A percentile compares a stretch with the other conserved stretches of the same genome.
phyloP scores from a whole-genome alignment of 1,140 invertebrate species.

The Leptestheria dahalacensis region DNA sequence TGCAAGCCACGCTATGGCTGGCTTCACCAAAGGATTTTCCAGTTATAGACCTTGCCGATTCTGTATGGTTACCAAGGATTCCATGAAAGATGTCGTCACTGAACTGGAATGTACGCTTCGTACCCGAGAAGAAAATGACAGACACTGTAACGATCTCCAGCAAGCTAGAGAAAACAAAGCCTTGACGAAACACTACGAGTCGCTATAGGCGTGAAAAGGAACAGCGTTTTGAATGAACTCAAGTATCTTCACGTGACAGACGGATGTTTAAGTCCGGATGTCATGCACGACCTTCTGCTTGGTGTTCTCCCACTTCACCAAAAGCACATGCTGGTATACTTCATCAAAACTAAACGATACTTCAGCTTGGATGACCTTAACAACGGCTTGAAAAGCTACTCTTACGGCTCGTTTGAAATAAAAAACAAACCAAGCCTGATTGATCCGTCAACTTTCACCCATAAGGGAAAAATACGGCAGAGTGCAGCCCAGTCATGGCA shows the following conservation, averaged over 20 bases:
- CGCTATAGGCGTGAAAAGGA: constrained; percentile 6
- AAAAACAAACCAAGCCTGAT: constrained; percentile 14
- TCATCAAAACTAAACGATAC: constrained; percentile 2
- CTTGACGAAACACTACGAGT: background rate
- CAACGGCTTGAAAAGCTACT: background rate
- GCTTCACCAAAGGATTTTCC: background rate
- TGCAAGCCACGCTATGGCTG: background rate
- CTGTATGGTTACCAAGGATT: background rate
- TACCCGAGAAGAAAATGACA: background rate
- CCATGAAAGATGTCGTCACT: background rate
- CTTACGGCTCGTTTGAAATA: constrained; percentile 9
- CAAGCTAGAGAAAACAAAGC: background rate
- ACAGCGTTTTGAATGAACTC: constrained; percentile 14
- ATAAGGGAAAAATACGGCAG: constrained; percentile 10
- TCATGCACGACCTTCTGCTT: constrained; percentile 14
- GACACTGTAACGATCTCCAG: background rate
- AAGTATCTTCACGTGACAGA: constrained; percentile 10
- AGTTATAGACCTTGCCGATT: background rate
- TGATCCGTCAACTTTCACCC: background rate
- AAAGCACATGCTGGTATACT: background rate
- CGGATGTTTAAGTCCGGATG: constrained; percentile 5
- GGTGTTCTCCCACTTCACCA: constrained; percentile 9
- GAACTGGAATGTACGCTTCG: background rate
- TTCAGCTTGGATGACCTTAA: constrained; percentile 11
- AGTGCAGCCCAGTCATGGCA: constrained; percentile 13